Evolutionary conservation across 2,113 vertebrate genomes (phyloP).

Genomic region (Nerophis lumbriciformis): DNA sequence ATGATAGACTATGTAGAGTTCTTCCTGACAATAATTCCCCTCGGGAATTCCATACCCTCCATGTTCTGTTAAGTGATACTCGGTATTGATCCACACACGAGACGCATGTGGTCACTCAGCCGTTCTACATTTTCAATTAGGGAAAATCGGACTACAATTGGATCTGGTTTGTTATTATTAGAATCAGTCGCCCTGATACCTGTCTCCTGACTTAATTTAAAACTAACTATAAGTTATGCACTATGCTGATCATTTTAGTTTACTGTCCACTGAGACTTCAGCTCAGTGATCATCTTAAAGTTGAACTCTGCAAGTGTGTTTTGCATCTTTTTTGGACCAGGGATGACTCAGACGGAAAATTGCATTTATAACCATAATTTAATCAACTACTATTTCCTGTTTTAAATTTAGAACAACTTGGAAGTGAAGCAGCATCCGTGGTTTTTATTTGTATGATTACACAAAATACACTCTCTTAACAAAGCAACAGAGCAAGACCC

Average conservation of each 20-base stretch:
- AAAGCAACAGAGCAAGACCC: not conserved
- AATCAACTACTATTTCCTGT: too few relatives aligned
- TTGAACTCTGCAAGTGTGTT: too few relatives aligned
- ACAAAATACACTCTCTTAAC: not conserved
- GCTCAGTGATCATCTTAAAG: too few relatives aligned
- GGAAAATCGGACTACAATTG: slow-evolving; percentile 30
- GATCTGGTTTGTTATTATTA: slow-evolving; percentile 13
- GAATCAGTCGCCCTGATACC: not conserved
- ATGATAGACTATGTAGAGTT: slow-evolving; percentile 50
- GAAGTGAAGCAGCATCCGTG: too few relatives aligned
- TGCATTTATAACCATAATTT: too few relatives aligned
- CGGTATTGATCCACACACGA: slow-evolving; percentile 57
- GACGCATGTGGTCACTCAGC: slow-evolving; percentile 30
- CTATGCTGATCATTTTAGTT: not conserved
- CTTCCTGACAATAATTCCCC: slow-evolving; percentile 63
- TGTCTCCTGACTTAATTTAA: not conserved
- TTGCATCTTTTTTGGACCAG: too few relatives aligned
- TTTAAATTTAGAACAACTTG: too few relatives aligned
- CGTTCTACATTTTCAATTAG: slow-evolving; percentile 8
- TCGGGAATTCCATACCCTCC: slow-evolving; percentile 31
- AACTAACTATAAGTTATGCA: not conserved
- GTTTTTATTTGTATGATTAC: too few relatives aligned
- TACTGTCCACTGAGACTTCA: not conserved
- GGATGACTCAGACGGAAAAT: too few relatives aligned
- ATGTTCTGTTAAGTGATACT: slow-evolving; percentile 60